Percentiles rank a stretch among this genome's conserved stretches.
These are phyloP conservation scores for Leistus spinibarbis DNA, from an alignment of 2,888 invertebrate species.

Conservation along the genomic window DNA sequence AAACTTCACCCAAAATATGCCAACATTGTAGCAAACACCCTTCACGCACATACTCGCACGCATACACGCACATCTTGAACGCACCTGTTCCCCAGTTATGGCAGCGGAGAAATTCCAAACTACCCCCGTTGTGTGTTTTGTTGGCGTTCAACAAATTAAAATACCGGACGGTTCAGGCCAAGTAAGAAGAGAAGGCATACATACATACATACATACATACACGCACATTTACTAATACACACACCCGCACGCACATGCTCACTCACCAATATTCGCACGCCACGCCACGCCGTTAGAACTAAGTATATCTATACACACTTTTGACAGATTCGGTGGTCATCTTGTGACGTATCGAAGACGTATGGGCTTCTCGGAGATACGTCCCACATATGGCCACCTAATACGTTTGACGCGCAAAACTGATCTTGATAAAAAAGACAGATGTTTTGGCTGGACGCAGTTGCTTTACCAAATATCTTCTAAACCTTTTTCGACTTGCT, in stretches of 20 bases:
- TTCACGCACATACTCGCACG: background rate
- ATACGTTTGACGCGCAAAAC: background rate
- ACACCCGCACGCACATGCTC: background rate
- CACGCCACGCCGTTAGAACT: background rate
- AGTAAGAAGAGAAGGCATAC: background rate
- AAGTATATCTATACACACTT: background rate
- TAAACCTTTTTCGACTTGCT: background rate
- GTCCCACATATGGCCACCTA: background rate
- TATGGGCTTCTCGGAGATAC: background rate
- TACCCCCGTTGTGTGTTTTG: background rate
- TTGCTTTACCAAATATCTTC: background rate
- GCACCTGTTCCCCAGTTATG: conserved; percentile 9
- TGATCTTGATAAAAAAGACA: background rate
- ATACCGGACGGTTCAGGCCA: background rate
- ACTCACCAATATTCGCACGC: background rate
- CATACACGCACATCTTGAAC: conserved; percentile 15
- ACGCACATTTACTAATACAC: background rate
- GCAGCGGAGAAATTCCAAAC: background rate
- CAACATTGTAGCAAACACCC: background rate
- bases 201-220: background rate
- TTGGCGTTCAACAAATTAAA: conserved; percentile 14
- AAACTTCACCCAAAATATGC: background rate
- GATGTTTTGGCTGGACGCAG: background rate
- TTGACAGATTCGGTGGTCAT: background rate
- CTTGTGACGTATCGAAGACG: background rate